phyloP scores from a whole-genome alignment of 2,888 invertebrate genomes.

The Metalampra italica region DNA sequence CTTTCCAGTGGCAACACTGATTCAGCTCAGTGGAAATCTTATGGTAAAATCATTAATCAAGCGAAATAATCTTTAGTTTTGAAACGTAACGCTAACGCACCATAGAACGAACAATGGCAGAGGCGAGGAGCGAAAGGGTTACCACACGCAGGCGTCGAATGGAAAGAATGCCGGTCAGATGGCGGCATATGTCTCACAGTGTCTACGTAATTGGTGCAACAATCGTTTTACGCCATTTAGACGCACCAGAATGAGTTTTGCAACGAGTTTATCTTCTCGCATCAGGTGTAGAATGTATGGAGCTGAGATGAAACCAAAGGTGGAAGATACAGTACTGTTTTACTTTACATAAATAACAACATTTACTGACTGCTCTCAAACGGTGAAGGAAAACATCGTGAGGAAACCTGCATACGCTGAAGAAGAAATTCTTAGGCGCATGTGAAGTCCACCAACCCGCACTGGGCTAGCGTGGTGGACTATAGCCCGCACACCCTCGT shows the following conservation, averaged over 20 bases:
- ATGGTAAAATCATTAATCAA: conserved; percentile 72
- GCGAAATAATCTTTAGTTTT: conserved; percentile 43
- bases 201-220: conserved; percentile 42
- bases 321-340: too few species aligned
- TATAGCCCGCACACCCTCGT: too few species aligned
- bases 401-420: too few species aligned
- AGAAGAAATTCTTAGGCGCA: too few species aligned
- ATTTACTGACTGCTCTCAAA: too few species aligned
- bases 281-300: conserved; percentile 11
- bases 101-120: conserved; percentile 9
- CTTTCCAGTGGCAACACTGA: too few species aligned
- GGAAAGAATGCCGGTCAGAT: too few species aligned
- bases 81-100: conserved; percentile 12
- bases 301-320: too few species aligned
- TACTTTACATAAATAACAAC: too few species aligned
- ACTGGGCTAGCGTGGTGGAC: too few species aligned
- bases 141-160: not conserved
- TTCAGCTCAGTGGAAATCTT: conserved; percentile 51
- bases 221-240: conserved; percentile 50
- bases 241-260: conserved; percentile 20
- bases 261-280: conserved; percentile 18
- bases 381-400: too few species aligned
- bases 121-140: conserved; percentile 2
- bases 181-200: conserved; percentile 38
- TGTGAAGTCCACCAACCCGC: too few species aligned